A percentile compares a stretch with the other conserved stretches of the same genome.
Conservation (phyloP, 2,797 vertebrate genomes). For the Hydrocynus forskahlii region DNA sequence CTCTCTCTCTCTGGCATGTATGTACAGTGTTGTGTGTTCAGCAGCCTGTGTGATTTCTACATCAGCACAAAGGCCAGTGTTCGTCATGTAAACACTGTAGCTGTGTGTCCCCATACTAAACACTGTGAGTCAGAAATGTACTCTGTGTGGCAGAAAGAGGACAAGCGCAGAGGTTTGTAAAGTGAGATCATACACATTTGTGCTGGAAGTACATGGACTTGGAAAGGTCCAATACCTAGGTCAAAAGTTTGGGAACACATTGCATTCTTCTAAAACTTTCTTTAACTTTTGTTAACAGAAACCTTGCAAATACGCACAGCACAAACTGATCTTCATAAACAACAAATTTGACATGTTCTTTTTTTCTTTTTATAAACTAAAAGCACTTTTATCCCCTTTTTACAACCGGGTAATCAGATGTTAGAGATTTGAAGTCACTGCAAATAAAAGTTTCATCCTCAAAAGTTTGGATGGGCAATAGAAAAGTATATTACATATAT, state of each 20-base stretch:
- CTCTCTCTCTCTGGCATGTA: not conserved
- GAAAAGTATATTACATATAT: no score
- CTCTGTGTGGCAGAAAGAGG: not conserved
- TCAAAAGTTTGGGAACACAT: not conserved
- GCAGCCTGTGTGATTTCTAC: slow-evolving; percentile 15
- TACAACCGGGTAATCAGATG: no score
- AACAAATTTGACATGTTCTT: no score
- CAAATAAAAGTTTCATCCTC: not conserved
- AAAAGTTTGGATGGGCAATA: not conserved
- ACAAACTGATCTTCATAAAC: no score
- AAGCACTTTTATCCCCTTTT: no score
- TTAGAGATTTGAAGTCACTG: not conserved
- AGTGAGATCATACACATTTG: not conserved
- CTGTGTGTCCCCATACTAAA: not conserved
- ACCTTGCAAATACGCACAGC: no score
- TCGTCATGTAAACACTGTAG: not conserved
- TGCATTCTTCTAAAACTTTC: not conserved
- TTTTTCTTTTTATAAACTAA: no score
- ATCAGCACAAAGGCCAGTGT: slow-evolving; percentile 19
- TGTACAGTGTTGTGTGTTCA: slow-evolving; percentile 8
- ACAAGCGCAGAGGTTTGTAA: not conserved
- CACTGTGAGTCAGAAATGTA: not conserved
- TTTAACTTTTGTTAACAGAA: no score
- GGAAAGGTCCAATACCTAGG: not conserved
- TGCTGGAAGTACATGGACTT: not conserved